A percentile compares a stretch with the other conserved stretches of the same genome.
These are phyloP conservation scores for Stegostoma tigrinum DNA, from an alignment of 2,113 vertebrate genomes.

Conservation along the genomic window DNA sequence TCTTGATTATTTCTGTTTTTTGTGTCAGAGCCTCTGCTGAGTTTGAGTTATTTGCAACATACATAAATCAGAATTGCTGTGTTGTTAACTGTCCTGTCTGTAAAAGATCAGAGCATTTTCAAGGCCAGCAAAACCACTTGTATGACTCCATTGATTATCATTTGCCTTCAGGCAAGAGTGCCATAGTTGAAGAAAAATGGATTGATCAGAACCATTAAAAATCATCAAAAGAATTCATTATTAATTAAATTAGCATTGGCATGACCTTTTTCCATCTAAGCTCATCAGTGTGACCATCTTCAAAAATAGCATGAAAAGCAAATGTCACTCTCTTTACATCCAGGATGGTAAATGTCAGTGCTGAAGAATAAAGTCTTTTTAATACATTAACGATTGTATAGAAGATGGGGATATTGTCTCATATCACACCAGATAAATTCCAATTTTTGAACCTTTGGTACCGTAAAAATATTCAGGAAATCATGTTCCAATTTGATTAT, in stretches of 20 bases:
- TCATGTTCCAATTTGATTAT: neutral
- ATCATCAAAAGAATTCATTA: slow-evolving; percentile 82
- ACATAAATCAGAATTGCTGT: slow-evolving; percentile 74
- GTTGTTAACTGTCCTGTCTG: slow-evolving; percentile 60
- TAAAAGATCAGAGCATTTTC: slow-evolving; percentile 66
- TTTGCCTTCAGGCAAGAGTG: slow-evolving; percentile 60
- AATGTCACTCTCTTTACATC: slow-evolving; percentile 43
- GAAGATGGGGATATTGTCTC: neutral
- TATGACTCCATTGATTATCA: slow-evolving; percentile 71
- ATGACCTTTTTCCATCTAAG: slow-evolving; percentile 46
- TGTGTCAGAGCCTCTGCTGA: neutral
- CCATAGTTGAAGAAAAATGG: slow-evolving; percentile 55
- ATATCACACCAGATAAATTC: slow-evolving; percentile 1
- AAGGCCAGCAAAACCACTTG: slow-evolving; percentile 55
- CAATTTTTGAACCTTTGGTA: neutral
- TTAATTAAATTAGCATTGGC: slow-evolving; percentile 55
- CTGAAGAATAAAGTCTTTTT: slow-evolving; percentile 40
- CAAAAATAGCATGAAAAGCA: slow-evolving; percentile 43
- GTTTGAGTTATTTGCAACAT: slow-evolving; percentile 61
- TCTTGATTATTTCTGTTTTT: neutral
- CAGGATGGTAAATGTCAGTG: slow-evolving; percentile 44
- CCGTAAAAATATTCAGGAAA: neutral
- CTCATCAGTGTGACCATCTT: neutral
- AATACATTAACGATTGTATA: neutral
- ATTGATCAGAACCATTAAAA: slow-evolving; percentile 72